Evolutionary conservation across 2,888 invertebrate species (phyloP).

Genomic region (Leptopterna dolabrata): DNA sequence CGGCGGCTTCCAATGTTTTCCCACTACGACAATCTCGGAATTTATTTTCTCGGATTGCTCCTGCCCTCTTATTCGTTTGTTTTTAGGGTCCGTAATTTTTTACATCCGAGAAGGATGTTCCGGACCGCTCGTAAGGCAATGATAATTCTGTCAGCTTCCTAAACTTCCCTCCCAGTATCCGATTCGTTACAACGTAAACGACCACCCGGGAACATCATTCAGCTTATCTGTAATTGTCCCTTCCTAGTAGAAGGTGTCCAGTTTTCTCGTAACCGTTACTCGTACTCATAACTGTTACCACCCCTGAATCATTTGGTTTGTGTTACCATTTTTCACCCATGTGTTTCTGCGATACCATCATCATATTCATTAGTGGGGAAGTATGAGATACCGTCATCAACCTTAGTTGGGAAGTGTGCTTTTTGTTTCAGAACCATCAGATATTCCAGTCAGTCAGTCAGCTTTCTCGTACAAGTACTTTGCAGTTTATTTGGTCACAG

Average conservation of each 20-base stretch:
- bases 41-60: not conserved
- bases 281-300: not conserved
- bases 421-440: too few relatives aligned
- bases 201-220: not conserved
- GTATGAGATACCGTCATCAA: too few relatives aligned
- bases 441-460: too few relatives aligned
- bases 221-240: not conserved
- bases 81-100: not conserved
- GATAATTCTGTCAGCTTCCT: not conserved
- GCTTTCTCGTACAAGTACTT: too few relatives aligned
- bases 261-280: not conserved
- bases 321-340: too few relatives aligned
- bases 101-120: not conserved
- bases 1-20: not conserved
- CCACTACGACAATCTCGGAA: slow-evolving; percentile 7
- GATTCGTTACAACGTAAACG: not conserved
- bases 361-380: too few relatives aligned
- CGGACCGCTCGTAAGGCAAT: not conserved
- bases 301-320: too few relatives aligned
- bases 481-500: too few relatives aligned
- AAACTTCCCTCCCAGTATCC: not conserved
- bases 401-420: too few relatives aligned
- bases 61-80: not conserved
- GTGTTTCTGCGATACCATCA: too few relatives aligned
- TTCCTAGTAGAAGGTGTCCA: not conserved